phyloP scores from a whole-genome alignment of 1,140 invertebrate species.

The Cecropterus lyciades region DNA sequence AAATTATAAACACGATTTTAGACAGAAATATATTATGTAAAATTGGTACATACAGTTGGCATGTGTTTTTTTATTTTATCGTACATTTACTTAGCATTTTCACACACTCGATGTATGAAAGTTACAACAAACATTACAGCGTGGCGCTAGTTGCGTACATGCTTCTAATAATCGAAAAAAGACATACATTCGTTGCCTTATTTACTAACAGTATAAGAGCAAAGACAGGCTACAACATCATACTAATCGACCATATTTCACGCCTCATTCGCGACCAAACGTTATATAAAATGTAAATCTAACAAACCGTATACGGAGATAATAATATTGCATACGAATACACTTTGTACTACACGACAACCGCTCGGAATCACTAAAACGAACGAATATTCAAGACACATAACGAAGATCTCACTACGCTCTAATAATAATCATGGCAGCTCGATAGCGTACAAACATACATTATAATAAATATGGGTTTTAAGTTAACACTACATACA shows the following conservation, averaged over 20 bases:
- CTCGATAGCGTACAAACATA: conserved; percentile 57
- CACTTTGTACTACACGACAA: conserved; percentile 35
- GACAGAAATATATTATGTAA: too few species aligned
- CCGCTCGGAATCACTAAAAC: conserved; percentile 26
- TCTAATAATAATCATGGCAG: conserved; percentile 69
- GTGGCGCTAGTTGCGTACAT: background rate
- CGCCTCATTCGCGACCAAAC: conserved; percentile 1
- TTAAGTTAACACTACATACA: conserved; percentile 46
- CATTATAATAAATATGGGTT: conserved; percentile 29
- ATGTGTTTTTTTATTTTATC: too few species aligned
- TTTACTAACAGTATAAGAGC: conserved; percentile 7
- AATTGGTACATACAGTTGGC: too few species aligned
- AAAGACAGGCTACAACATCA: conserved; percentile 8
- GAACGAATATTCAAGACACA: conserved; percentile 61
- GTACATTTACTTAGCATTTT: background rate
- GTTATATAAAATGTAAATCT: conserved; percentile 19
- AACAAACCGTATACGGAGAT: conserved; percentile 24
- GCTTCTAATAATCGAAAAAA: conserved; percentile 9
- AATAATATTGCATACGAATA: conserved; percentile 45
- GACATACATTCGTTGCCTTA: conserved; percentile 13
- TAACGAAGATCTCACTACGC: conserved; percentile 57
- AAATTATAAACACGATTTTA: too few species aligned
- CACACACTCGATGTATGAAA: background rate
- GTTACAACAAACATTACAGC: conserved; percentile 7
- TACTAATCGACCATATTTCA: conserved; percentile 1